Conservation (phyloP, 2,888 invertebrate genomes). For the Orthonychiurus folsomi region DNA sequence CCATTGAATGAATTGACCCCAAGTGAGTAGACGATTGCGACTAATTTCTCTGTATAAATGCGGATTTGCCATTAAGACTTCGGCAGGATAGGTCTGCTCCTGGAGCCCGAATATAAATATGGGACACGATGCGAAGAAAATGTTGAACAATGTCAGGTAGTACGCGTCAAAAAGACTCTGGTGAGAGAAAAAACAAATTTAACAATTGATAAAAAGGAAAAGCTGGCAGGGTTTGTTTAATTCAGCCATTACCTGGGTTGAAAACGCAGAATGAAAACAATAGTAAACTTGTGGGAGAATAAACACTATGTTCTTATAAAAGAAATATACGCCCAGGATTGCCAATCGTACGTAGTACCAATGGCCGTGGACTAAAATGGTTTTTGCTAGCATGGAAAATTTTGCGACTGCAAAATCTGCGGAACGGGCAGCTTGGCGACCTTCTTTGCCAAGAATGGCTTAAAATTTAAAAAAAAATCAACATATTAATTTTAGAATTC, state of each 20-base stretch:
- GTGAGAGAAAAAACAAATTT: conserved; percentile 36
- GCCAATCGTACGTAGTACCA: conserved; percentile 70
- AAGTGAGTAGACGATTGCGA: conserved; percentile 57
- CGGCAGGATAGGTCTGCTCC: conserved; percentile 59
- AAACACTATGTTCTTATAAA: conserved; percentile 75
- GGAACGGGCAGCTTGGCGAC: conserved; percentile 56
- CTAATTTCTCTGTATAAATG: conserved; percentile 57
- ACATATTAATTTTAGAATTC: not conserved
- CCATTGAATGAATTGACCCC: conserved; percentile 57
- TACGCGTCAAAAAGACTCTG: conserved; percentile 64
- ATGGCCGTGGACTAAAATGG: conserved; percentile 72
- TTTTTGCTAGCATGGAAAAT: conserved; percentile 66
- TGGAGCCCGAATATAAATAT: conserved; percentile 63
- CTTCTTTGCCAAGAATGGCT: conserved; percentile 53
- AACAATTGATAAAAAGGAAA: conserved; percentile 10
- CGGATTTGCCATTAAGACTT: conserved; percentile 54
- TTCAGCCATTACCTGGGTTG: conserved; percentile 46
- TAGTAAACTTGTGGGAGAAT: conserved; percentile 54
- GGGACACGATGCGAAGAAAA: conserved; percentile 65
- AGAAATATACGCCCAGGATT: conserved; percentile 69
- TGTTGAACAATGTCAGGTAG: conserved; percentile 66
- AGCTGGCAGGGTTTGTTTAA: conserved; percentile 3
- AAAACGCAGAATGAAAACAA: conserved; percentile 46
- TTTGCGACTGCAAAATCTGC: conserved; percentile 80
- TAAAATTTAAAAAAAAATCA: conserved; percentile 8